A percentile compares a stretch with the other conserved stretches of the same genome.
Evolutionary conservation across 2,888 invertebrate species (phyloP).

Genomic region (Diaperis boleti): DNA sequence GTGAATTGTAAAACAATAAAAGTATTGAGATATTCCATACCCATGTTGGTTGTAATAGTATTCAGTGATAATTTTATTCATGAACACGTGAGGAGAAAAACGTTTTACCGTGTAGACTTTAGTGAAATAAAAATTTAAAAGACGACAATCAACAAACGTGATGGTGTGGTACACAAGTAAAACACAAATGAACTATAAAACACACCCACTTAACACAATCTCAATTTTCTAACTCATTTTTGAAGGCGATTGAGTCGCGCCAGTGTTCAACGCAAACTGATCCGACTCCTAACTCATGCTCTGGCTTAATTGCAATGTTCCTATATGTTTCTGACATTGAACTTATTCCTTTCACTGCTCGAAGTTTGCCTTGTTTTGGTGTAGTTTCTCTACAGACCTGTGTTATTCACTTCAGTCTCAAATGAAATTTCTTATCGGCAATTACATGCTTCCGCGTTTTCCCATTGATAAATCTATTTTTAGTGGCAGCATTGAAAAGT

Average conservation of each 20-base stretch:
- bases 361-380: constrained; percentile 41
- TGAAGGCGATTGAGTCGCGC: constrained; percentile 12
- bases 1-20: no score
- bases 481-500: background rate
- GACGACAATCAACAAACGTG: no score
- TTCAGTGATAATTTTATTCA: no score
- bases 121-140: no score
- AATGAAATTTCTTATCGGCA: background rate
- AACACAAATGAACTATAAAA: background rate
- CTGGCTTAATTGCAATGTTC: constrained; percentile 40
- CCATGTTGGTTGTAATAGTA: no score
- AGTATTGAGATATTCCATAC: no score
- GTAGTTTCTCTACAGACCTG: constrained; percentile 33
- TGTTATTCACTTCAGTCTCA: constrained; percentile 15
- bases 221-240: constrained; percentile 8
- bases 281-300: constrained; percentile 23
- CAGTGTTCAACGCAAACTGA: constrained; percentile 28
- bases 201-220: background rate
- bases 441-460: background rate
- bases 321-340: constrained; percentile 43
- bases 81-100: no score
- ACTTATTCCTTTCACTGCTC: constrained; percentile 43
- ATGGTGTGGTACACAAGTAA: background rate
- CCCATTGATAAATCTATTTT: no score
- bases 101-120: no score